Conservation (phyloP, 1,140 invertebrate species). For the Caenorhabditis inopinata region DNA sequence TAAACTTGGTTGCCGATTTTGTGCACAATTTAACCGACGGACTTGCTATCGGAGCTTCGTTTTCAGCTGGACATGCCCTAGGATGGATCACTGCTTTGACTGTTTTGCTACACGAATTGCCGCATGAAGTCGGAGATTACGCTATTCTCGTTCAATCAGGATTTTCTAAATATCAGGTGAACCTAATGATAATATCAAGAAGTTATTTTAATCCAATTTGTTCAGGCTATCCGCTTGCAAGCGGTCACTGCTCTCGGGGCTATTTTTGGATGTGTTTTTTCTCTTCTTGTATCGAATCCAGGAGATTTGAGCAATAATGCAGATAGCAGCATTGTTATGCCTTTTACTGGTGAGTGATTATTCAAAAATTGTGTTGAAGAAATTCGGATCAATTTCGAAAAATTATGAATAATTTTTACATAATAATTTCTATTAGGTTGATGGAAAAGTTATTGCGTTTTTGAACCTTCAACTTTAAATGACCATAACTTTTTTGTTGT, state of each 20-base stretch:
- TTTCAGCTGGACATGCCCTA: background rate
- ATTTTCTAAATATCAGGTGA: constrained; percentile 77
- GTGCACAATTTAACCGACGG: constrained; percentile 96
- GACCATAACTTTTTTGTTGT: too few species aligned
- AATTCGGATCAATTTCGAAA: too few species aligned
- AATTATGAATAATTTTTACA: too few species aligned
- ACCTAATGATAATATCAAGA: too few species aligned
- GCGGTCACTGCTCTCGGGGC: constrained; percentile 89
- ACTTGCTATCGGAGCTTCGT: constrained; percentile 75
- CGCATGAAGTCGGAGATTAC: constrained; percentile 97
- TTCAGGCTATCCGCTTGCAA: constrained; percentile 81
- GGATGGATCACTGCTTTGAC: constrained; percentile 80
- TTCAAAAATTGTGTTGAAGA: too few species aligned
- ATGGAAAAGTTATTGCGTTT: too few species aligned
- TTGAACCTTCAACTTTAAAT: too few species aligned
- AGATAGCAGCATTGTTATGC: constrained; percentile 82
- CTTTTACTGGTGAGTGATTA: constrained; percentile 74
- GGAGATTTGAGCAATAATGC: constrained; percentile 68
- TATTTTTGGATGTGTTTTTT: constrained; percentile 68
- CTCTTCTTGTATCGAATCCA: constrained; percentile 56
- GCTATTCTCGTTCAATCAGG: constrained; percentile 91
- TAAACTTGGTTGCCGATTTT: constrained; percentile 91
- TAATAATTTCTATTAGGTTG: too few species aligned
- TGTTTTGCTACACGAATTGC: constrained; percentile 91
- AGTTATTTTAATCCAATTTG: too few species aligned